phyloP scores from a whole-genome alignment of 1,140 invertebrate genomes.

The Meloidogyne exigua region DNA sequence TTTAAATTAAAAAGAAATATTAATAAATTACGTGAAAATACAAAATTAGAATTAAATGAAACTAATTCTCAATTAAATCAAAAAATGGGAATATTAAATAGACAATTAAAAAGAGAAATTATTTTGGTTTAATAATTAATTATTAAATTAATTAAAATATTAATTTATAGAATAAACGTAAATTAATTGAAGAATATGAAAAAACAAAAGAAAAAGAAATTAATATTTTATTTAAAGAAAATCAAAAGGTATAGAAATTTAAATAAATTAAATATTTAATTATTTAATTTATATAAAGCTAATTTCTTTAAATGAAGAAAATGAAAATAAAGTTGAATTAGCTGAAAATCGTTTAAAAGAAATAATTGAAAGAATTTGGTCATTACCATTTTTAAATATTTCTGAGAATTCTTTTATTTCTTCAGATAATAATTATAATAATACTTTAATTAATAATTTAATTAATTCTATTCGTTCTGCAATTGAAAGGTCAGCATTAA shows the following conservation, averaged over 20 bases:
- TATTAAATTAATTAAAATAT: no score
- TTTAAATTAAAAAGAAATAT: neutral
- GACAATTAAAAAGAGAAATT: slow-evolving; percentile 1
- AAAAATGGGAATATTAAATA: neutral
- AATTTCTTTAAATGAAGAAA: neutral
- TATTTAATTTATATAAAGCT: neutral
- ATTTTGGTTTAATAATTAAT: neutral
- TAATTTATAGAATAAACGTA: neutral
- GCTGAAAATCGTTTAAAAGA: neutral
- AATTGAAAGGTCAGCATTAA: neutral
- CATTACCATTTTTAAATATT: neutral
- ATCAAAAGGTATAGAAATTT: neutral
- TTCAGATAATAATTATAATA: neutral
- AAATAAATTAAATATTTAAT: neutral
- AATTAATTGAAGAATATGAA: neutral
- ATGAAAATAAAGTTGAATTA: neutral
- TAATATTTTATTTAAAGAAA: neutral
- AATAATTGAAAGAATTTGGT: neutral
- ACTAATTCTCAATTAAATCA: neutral
- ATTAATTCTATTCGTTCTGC: slow-evolving; percentile 4
- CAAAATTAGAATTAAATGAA: neutral
- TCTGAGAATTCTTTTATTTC: neutral
- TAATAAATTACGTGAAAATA: neutral
- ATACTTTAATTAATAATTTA: neutral
- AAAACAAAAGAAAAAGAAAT: neutral